Evolutionary conservation across 2,888 invertebrate genomes (phyloP).

Genomic region (Ochropacha duplaris): DNA sequence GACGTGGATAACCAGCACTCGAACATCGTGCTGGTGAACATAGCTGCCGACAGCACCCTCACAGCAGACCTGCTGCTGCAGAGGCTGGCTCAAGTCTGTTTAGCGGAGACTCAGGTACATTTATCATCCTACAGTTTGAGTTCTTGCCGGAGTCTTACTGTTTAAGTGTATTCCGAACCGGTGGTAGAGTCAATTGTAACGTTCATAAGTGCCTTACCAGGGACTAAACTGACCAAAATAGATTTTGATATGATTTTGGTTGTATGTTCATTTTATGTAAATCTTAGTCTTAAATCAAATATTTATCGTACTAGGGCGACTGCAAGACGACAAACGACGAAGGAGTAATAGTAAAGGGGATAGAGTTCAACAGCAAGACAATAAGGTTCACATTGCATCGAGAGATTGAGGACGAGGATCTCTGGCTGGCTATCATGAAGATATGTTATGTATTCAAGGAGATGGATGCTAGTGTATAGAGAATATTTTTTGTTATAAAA

Average conservation of each 20-base stretch:
- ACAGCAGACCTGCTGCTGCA: conserved; percentile 69
- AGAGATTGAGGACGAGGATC: conserved; percentile 86
- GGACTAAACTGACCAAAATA: too few species aligned
- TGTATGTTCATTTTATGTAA: too few species aligned
- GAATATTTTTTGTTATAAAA: neutral
- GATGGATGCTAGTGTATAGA: conserved; percentile 60
- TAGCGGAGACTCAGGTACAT: conserved; percentile 70
- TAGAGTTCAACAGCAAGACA: conserved; percentile 82
- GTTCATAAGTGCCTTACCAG: too few species aligned
- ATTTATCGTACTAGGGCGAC: conserved; percentile 48
- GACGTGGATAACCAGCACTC: conserved; percentile 85
- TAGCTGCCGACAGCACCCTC: conserved; percentile 77
- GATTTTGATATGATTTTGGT: too few species aligned
- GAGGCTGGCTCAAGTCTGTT: conserved; percentile 63
- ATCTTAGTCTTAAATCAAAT: too few species aligned
- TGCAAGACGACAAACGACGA: conserved; percentile 71
- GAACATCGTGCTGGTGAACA: conserved; percentile 88
- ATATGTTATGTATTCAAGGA: conserved; percentile 86
- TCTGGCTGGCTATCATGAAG: conserved; percentile 87
- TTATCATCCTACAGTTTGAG: too few species aligned
- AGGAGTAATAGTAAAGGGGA: conserved; percentile 83
- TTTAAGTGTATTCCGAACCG: too few species aligned
- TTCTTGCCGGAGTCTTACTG: too few species aligned
- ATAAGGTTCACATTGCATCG: conserved; percentile 88
- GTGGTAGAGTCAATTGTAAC: too few species aligned